A percentile compares a stretch with the other conserved stretches of the same genome.
phyloP scores from a whole-genome alignment of 2,888 invertebrate genomes.

The Scaeva pyrastri region DNA sequence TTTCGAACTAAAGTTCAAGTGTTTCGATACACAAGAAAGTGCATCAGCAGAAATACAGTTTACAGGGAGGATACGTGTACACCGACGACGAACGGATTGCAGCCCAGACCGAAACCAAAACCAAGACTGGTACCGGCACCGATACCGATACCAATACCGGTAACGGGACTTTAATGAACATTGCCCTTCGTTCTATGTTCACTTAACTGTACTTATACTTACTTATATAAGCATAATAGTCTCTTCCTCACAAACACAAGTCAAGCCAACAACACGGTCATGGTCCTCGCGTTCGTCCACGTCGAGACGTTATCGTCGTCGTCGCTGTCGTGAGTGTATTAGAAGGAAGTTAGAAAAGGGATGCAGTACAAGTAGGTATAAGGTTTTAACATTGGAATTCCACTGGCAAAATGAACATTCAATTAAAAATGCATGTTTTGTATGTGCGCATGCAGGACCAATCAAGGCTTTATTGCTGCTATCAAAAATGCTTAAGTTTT shows the following conservation, averaged over 20 bases:
- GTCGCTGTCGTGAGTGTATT: conserved; percentile 28
- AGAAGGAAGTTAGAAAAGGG: conserved; percentile 23
- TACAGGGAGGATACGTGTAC: conserved; percentile 50
- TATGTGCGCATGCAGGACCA: conserved; percentile 14
- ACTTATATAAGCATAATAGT: conserved; percentile 47
- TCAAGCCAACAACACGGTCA: neutral
- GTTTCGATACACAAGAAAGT: neutral
- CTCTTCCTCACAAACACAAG: conserved; percentile 32
- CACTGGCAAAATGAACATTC: conserved; percentile 65
- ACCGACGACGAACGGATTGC: neutral
- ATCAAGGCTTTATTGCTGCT: conserved; percentile 61
- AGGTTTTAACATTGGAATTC: conserved; percentile 32
- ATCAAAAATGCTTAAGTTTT: conserved; percentile 55
- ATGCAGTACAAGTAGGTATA: neutral
- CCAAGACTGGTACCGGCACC: neutral
- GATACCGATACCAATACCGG: too few relatives aligned
- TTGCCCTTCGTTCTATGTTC: conserved; percentile 41
- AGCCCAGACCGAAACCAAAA: conserved; percentile 1
- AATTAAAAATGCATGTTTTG: conserved; percentile 70
- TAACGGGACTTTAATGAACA: conserved; percentile 54
- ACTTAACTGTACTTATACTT: conserved; percentile 21
- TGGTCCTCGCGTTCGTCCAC: conserved; percentile 6
- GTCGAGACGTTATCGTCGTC: too few relatives aligned
- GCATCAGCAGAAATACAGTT: conserved; percentile 35
- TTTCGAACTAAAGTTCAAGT: conserved; percentile 40